Base-by-base conservation (phyloP, 1,140 invertebrate genomes). In the Branchinecta lynchi region DNA sequence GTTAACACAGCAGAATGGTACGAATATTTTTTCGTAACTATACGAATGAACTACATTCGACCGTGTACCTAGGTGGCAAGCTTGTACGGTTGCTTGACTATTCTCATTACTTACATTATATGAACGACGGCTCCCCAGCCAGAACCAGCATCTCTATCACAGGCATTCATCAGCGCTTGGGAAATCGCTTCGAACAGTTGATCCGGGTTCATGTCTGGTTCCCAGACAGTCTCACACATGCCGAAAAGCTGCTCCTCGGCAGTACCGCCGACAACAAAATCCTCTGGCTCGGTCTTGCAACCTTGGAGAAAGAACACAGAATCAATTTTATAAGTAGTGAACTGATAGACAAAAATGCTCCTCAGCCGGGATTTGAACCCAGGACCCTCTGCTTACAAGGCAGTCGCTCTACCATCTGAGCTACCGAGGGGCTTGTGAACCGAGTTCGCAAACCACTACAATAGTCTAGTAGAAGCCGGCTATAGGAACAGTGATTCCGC, bases 81-180 rank as follows among this genome's bases (percentile, higher is more conserved):
- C n/a, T 12, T 44, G 10, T 72, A 21, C 9, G 20, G 68, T 21
- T 20, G 70, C 51, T n/a, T n/a, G 66, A 60, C 12, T 65, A 65
- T 68, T 5, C 65, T n/a, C 10, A 32, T 32, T 74, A 80, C 83
- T 85, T 80, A 90, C 88, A 99, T 94, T 70, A 99, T 87, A 77
- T 98, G 89, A 68, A 99, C 94, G 66, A 93, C 84, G 15, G 89
- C 95, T 72, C 97, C 97, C 94, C 95, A 98, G 76, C 97, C 97
- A 75, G 94, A 96, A 74, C 92, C 87, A 66, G 96, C 94, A 83
- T 99, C 96, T 75, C 96, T 84, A 79, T 99, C 96, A 73, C 90
- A 89, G 15, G 94, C 93, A 81, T 96, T 98, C 44, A 99, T 84
- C 72, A 99, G 80, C 66, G 95, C 89, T 81, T 98, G 92, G 70